Evolutionary conservation across 2,113 vertebrate genomes (phyloP).

Genomic region (Rhinopomastus cyanomelas): DNA sequence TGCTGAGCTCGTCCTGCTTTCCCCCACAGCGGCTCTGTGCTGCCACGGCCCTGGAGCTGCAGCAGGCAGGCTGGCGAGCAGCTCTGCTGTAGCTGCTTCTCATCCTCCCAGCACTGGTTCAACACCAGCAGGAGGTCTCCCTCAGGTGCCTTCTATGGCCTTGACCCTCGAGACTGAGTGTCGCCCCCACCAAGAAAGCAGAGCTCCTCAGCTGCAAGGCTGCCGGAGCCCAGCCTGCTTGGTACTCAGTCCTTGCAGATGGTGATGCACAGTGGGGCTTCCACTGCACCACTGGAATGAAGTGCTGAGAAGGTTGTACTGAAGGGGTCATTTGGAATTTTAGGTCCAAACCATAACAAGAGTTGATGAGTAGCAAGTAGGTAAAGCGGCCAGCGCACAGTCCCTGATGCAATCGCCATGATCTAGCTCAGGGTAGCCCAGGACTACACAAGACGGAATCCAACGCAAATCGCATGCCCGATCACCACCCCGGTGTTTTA

Average conservation of each 20-base stretch:
- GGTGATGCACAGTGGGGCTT: neutral
- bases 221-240: neutral
- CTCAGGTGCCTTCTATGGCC: neutral
- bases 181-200: neutral
- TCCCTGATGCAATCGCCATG: neutral
- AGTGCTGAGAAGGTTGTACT: neutral
- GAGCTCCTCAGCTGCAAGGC: neutral
- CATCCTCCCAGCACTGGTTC: neutral
- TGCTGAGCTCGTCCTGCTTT: neutral
- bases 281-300: neutral
- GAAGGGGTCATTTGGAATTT: neutral
- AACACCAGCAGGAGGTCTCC: neutral
- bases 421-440: no score
- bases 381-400: neutral
- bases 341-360: neutral
- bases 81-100: conserved; percentile 33
- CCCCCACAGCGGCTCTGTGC: neutral
- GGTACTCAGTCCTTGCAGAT: neutral
- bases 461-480: no score
- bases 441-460: no score
- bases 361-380: neutral
- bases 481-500: no score
- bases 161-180: neutral
- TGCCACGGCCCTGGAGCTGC: neutral
- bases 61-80: neutral